A percentile compares a stretch with the other conserved stretches of the same genome.
Evolutionary conservation across 2,797 vertebrate genomes (phyloP).

Genomic region (Siniperca scherzeri): DNA sequence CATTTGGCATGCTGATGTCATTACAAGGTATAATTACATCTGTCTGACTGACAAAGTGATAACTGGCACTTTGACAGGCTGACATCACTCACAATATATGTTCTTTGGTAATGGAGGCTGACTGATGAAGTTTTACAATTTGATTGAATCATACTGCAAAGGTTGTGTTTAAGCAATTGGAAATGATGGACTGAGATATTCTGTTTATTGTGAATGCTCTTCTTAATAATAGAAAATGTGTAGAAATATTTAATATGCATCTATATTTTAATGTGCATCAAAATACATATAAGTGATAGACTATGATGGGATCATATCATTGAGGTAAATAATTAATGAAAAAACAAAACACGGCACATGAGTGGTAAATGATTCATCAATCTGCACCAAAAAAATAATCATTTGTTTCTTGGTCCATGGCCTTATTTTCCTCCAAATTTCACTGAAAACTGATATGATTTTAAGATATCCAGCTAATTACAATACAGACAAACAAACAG

Average conservation of each 20-base stretch:
- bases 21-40: constrained; percentile 22
- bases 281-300: neutral
- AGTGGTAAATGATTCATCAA: neutral
- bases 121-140: neutral
- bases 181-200: neutral
- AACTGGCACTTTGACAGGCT: neutral
- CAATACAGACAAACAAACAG: neutral
- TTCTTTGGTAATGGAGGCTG: neutral
- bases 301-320: neutral
- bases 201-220: neutral
- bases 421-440: neutral
- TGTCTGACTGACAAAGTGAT: neutral
- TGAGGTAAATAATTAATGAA: neutral
- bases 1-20: neutral
- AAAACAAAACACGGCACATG: neutral
- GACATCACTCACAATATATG: neutral
- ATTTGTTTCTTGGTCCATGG: neutral
- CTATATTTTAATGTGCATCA: neutral
- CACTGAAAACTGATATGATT: neutral
- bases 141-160: neutral
- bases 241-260: neutral
- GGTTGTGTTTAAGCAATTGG: neutral
- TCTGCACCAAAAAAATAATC: too few species aligned
- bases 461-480: neutral
- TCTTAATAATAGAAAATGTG: neutral